Evolutionary conservation across 2,113 vertebrate genomes (phyloP).

Genomic region (Nycticryphes semicollaris): DNA sequence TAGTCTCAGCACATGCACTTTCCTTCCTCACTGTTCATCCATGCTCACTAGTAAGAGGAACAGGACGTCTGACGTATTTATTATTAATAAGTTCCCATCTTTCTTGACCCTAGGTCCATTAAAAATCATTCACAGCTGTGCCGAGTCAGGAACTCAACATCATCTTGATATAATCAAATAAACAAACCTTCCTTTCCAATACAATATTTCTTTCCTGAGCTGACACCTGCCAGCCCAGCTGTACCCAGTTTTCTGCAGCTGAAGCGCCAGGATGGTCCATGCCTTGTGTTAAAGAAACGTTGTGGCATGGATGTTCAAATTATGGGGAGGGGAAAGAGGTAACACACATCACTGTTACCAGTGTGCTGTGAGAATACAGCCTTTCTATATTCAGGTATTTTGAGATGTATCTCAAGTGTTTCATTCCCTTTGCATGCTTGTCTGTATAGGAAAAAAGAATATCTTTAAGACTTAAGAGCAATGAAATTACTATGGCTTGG

Average conservation of each 20-base stretch:
- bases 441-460: background rate
- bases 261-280: background rate
- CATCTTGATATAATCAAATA: background rate
- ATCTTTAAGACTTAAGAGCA: background rate
- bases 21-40: background rate
- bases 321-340: background rate
- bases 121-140: background rate
- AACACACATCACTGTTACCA: background rate
- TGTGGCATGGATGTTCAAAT: background rate
- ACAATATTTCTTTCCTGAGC: background rate
- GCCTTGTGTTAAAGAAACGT: background rate
- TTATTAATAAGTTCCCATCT: background rate
- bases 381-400: background rate
- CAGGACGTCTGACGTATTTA: background rate
- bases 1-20: fast-evolving
- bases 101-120: background rate
- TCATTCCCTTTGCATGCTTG: background rate
- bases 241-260: background rate
- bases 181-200: background rate
- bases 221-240: background rate
- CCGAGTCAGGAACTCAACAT: background rate
- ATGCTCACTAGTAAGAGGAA: background rate
- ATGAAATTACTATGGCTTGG: fast-evolving
- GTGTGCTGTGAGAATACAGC: background rate
- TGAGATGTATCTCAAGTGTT: background rate